Evolutionary conservation across 1,140 invertebrate genomes (phyloP).

Genomic region (Neodiprion fabricii): DNA sequence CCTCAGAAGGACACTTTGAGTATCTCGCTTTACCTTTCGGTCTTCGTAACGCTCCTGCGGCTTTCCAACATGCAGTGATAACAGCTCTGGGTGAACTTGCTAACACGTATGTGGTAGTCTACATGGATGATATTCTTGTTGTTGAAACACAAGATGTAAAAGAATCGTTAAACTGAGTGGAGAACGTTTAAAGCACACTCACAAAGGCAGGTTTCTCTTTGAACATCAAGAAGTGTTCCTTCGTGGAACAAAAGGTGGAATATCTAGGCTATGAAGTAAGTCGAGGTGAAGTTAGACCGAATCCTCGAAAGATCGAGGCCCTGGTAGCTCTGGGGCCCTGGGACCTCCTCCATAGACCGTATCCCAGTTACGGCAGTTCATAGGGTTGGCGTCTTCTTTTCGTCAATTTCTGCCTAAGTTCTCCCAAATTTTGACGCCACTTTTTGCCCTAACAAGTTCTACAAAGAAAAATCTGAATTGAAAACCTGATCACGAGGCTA

Average conservation of each 20-base stretch:
- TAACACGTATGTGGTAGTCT: slow-evolving; percentile 18
- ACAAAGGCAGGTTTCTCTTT: slow-evolving; percentile 21
- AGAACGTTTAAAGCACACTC: slow-evolving; percentile 28
- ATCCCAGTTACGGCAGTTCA: slow-evolving; percentile 26
- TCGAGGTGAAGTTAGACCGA: slow-evolving; percentile 28
- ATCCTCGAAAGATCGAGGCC: slow-evolving; percentile 30
- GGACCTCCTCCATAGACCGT: slow-evolving; percentile 22
- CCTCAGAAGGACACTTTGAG: slow-evolving; percentile 49
- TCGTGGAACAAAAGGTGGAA: slow-evolving; percentile 10
- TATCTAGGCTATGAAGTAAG: slow-evolving; percentile 33
- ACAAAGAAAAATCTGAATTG: slow-evolving; percentile 14
- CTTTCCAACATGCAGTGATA: slow-evolving; percentile 38
- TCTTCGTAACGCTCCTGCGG: slow-evolving; percentile 49
- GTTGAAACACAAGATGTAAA: slow-evolving; percentile 20
- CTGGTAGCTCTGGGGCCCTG: slow-evolving; percentile 18
- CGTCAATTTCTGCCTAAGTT: background rate
- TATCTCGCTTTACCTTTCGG: slow-evolving; percentile 52
- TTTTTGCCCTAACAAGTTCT: slow-evolving; percentile 19
- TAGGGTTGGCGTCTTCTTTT: background rate
- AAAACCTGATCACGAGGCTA: slow-evolving; percentile 7
- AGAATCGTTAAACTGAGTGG: slow-evolving; percentile 30
- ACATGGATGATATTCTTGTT: slow-evolving; percentile 29
- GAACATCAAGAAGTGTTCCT: slow-evolving; percentile 22
- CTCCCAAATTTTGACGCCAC: slow-evolving; percentile 17
- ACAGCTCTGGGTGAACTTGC: background rate